Percentiles rank a stretch among this genome's conserved stretches.
Conservation (phyloP, 1,140 invertebrate species). For the Lepidurus packardi region DNA sequence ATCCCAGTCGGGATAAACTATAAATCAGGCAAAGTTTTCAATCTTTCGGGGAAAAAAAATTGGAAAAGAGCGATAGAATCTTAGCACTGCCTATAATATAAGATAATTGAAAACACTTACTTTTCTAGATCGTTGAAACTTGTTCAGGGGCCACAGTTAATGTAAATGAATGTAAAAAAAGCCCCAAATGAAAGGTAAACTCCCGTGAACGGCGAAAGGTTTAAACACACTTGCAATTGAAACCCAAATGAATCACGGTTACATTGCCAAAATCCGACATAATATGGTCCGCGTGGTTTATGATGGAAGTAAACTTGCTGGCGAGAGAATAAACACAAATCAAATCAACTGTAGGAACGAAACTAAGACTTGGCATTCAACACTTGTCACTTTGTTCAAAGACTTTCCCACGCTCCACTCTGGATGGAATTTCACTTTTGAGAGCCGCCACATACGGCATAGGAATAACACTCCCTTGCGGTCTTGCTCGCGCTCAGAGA, state of each 20-base stretch:
- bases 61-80: too few species aligned
- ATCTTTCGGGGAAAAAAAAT: too few species aligned
- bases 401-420: constrained; percentile 13
- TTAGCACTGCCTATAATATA: too few species aligned
- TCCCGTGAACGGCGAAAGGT: not conserved
- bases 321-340: not conserved
- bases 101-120: not conserved
- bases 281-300: not conserved
- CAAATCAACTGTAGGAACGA: constrained; percentile 1
- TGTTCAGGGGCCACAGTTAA: not conserved
- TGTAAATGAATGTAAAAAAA: not conserved
- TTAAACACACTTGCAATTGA: constrained; percentile 8
- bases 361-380: not conserved
- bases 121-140: not conserved
- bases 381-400: constrained; percentile 15
- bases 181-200: not conserved
- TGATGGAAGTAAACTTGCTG: not conserved
- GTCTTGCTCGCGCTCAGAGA: not conserved
- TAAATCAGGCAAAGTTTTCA: not conserved
- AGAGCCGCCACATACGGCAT: not conserved
- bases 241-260: not conserved
- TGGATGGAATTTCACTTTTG: not conserved
- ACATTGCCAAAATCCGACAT: not conserved
- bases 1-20: not conserved
- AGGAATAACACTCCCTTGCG: not conserved